Conservation (phyloP, 2,888 invertebrate genomes). For the Opisthograptis luteolata region DNA sequence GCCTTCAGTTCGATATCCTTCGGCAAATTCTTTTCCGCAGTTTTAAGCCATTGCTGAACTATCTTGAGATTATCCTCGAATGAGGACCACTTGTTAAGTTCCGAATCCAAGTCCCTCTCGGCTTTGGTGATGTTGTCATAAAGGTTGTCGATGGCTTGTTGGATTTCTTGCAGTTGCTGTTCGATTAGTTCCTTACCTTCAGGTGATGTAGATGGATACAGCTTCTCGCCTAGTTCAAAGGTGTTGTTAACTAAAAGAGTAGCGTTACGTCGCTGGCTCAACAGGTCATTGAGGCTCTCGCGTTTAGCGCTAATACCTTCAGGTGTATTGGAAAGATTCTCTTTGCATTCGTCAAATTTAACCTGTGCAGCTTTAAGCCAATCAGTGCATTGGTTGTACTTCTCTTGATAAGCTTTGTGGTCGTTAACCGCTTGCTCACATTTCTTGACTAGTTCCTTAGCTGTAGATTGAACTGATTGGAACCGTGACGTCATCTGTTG, state of each 20-base stretch:
- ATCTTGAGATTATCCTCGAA: conserved; percentile 94
- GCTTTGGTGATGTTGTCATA: conserved; percentile 91
- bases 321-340: conserved; percentile 86
- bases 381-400: conserved; percentile 92
- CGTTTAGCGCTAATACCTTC: conserved; percentile 89
- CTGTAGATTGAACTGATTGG: conserved; percentile 94
- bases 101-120: conserved; percentile 92
- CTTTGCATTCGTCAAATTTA: conserved; percentile 87
- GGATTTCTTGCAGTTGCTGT: conserved; percentile 92
- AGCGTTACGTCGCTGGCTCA: conserved; percentile 90
- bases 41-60: conserved; percentile 91
- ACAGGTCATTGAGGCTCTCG: conserved; percentile 88
- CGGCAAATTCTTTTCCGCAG: conserved; percentile 90
- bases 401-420: conserved; percentile 91
- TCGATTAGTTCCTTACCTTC: conserved; percentile 95
- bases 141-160: conserved; percentile 91
- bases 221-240: conserved; percentile 94
- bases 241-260: conserved; percentile 91
- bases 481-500: conserved; percentile 96
- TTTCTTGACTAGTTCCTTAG: conserved; percentile 95
- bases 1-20: conserved; percentile 92
- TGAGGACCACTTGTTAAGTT: conserved; percentile 94
- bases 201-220: conserved; percentile 92
- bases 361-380: conserved; percentile 91
- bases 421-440: conserved; percentile 94